Evolutionary conservation across 92 coral and sea anemone genomes (phyloP), one percentile per base, ranked within the genome.

Genomic region (Montipora capitata): DNA sequence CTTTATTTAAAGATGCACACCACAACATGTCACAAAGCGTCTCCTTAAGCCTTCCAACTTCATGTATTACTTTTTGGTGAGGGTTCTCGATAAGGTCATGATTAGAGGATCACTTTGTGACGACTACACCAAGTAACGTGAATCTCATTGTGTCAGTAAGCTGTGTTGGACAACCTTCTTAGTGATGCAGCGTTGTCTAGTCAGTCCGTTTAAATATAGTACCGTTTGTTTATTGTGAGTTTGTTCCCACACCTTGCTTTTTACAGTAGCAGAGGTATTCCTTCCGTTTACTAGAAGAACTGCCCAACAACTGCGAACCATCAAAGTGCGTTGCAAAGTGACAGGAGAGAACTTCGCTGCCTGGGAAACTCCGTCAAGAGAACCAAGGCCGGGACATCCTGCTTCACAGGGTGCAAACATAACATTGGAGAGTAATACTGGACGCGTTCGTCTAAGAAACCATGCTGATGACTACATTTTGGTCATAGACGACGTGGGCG

Each of bases 341-440:
- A 72, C 70, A 1, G 80, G 79, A 20, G 87, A 83, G 62, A 41
- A 14, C 59, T 83, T 83, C 43, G 16, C 72, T 57, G 79, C 79
- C 72, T 83, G 87, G 87, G 72, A 72, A 72, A 83, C 63, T 45
- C 87, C 87, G 2, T 57, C 79, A 18, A 73, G 79, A 15, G 78
- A 71, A 43, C 57, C 86, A 1, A 70, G 54, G 4, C 40, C 20
- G 4, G 72, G 78, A 42, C 69, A 54, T 7, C 86, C 78, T 8
- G 68, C 57, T 2, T 41, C 58, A 12, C 58, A 82, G 27, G 61
- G 76, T 8, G 35, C 1, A 39, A 68, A 69, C 58, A 59, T 83
- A 20, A 83, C 87, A 14, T 15, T 5, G 48, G 72, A 72, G 62
- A 57, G 39, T 11, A 0, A 0, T 0, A 15, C 77, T 16, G 85